Percentiles rank a stretch among this genome's conserved stretches.
phyloP scores from a whole-genome alignment of 92 coral and sea anemone genomes.

The Anthopleura xanthogrammica region DNA sequence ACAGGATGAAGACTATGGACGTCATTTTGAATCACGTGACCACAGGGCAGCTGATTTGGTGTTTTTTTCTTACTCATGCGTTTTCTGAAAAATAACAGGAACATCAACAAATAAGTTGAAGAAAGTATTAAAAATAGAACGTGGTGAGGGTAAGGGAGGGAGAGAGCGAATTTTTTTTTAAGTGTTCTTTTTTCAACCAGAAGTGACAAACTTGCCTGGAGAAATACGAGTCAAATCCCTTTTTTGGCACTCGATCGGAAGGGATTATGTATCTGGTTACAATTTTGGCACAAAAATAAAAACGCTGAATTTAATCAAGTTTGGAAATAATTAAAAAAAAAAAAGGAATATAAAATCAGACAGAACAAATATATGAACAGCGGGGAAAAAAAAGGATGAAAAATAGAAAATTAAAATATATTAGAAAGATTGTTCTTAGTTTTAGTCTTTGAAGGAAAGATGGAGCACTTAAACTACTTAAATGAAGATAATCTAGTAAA shows the following conservation, averaged over 20 bases:
- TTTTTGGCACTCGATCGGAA: background rate
- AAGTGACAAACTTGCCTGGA: background rate
- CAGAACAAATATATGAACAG: background rate
- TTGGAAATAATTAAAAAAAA: background rate
- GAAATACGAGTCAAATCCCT: background rate
- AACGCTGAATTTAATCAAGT: background rate
- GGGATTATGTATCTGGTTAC: conserved; percentile 4
- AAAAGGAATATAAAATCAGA: background rate
- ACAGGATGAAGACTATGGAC: background rate
- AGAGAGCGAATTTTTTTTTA: background rate
- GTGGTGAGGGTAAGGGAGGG: background rate
- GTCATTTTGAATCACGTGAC: background rate
- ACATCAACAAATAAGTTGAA: background rate
- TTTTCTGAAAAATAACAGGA: background rate
- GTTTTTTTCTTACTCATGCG: background rate
- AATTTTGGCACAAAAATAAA: conserved; percentile 1
- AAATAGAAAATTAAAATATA: background rate
- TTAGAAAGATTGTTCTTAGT: background rate
- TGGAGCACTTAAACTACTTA: background rate
- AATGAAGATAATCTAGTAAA: background rate
- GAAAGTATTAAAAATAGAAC: background rate
- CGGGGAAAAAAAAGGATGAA: background rate
- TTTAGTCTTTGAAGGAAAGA: background rate
- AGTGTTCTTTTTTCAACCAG: background rate
- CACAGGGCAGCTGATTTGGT: background rate